Evolutionary conservation across 1,140 invertebrate genomes (phyloP).

Genomic region (Drosophila lacteicornis): DNA sequence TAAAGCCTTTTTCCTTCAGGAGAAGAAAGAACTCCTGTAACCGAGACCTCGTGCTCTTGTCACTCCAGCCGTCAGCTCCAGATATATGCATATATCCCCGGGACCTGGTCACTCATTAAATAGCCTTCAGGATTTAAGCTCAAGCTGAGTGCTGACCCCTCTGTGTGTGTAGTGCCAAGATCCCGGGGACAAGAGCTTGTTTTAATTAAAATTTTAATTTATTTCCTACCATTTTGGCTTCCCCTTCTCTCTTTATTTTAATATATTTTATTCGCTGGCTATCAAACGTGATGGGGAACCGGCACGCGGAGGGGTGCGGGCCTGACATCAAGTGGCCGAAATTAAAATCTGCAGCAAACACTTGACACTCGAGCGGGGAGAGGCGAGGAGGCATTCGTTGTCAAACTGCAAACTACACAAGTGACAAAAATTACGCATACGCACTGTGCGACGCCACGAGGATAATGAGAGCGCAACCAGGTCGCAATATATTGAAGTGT

Average conservation of each 20-base stretch:
- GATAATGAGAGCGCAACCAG: slow-evolving; percentile 46
- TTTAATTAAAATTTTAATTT: slow-evolving; percentile 83
- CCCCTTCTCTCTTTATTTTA: neutral
- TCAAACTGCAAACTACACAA: slow-evolving; percentile 57
- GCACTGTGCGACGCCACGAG: slow-evolving; percentile 48
- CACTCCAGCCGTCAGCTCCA: slow-evolving; percentile 29
- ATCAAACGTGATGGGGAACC: slow-evolving; percentile 18
- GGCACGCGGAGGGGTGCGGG: neutral
- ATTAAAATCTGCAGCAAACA: slow-evolving; percentile 70
- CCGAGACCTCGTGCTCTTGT: slow-evolving; percentile 31
- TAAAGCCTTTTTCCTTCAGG: neutral
- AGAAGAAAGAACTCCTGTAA: neutral
- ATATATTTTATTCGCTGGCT: slow-evolving; percentile 21
- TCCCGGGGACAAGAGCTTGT: slow-evolving; percentile 59
- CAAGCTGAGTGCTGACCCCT: slow-evolving; percentile 15
- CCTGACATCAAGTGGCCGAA: slow-evolving; percentile 68
- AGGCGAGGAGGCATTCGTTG: slow-evolving; percentile 9
- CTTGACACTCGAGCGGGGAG: slow-evolving; percentile 28
- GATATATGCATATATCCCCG: slow-evolving; percentile 1
- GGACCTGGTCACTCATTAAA: slow-evolving; percentile 57
- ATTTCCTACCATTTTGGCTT: slow-evolving; percentile 34
- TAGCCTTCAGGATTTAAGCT: slow-evolving; percentile 42
- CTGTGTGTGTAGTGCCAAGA: slow-evolving; percentile 24
- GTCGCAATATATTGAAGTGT: slow-evolving; percentile 60
- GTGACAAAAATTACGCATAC: slow-evolving; percentile 78